Base-by-base conservation (phyloP, 2,797 vertebrate genomes). In the Denticeps clupeoides region DNA sequence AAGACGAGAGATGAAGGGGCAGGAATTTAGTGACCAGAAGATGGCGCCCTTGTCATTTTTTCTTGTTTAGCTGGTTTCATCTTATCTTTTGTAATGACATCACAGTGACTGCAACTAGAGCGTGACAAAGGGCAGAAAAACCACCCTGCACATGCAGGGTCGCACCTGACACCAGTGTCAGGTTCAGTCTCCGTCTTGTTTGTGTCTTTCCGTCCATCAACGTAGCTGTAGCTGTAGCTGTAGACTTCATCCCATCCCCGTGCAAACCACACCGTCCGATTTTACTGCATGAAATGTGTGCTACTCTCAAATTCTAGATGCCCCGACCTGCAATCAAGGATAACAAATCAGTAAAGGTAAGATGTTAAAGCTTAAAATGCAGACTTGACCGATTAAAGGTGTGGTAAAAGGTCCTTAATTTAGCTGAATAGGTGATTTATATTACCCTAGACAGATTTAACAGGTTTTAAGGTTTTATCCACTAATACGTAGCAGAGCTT, bases 241-340 rank as follows among this genome's bases (percentile, higher is more conserved):
- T 27, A 29, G 6, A 19, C 35, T 40, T 45, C 38, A 32, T 31
- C 37, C 42, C 27, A 51, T 19, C 6, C 21, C 23, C 26, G 8
- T 2, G 19, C 18, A 2, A 2, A 52, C 57, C 53, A 8, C 53
- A 58, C 32, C 45, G 29, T 59, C 53, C 41, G 64, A 7, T 67
- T 72, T 67, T 71, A 45, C 62, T 78, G 73, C 77, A 78, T 82
- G 75, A 76, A 64, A 45, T 78, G 63, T 82, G 69, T 79, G 77
- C 79, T 81, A 70, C 79, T 82, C 70, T 78, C 75, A 75, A 67
- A 65, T 78, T 74, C 74, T 81, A 85, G 78, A 85, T 81, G 69
- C 67, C 75, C 67, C 74, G 79, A 79, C 67, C 75, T 80, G 58
- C 79, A 73, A 75, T 79, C 76, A 79, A 79, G 75, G 77, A 78